Evolutionary conservation across 1,140 invertebrate species (phyloP).

Genomic region (Scaptomyza hsui): DNA sequence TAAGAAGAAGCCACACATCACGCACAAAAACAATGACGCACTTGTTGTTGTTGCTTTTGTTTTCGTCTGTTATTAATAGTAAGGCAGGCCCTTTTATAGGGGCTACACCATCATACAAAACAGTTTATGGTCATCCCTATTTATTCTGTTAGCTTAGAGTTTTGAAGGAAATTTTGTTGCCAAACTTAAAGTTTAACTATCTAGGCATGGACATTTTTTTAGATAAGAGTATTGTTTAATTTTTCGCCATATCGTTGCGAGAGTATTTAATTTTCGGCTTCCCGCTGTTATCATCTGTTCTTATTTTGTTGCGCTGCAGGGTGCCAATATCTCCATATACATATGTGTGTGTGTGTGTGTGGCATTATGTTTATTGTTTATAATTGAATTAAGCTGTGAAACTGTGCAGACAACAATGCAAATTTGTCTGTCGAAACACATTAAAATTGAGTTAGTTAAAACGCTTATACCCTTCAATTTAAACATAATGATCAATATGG

Average conservation of each 20-base stretch:
- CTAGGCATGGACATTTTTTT: too few species aligned
- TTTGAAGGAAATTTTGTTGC: constrained; percentile 59
- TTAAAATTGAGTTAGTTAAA: neutral
- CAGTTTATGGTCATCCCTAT: neutral
- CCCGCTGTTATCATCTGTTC: constrained; percentile 1
- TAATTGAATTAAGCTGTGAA: constrained; percentile 77
- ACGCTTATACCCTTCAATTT: constrained; percentile 22
- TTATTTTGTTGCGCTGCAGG: constrained; percentile 34
- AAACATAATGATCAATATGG: neutral
- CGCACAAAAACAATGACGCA: constrained; percentile 72
- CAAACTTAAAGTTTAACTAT: too few species aligned
- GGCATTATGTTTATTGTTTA: constrained; percentile 75
- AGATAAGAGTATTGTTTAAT: too few species aligned
- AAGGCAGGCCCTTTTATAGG: constrained; percentile 37
- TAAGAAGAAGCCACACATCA: constrained; percentile 55
- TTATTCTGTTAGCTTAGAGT: constrained; percentile 7
- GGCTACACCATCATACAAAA: constrained; percentile 1
- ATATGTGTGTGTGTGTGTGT: constrained; percentile 24
- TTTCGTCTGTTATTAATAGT: constrained; percentile 21
- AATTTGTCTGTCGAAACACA: constrained; percentile 19
- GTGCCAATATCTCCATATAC: constrained; percentile 60
- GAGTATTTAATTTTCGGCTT: neutral
- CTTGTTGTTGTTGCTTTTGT: constrained; percentile 49
- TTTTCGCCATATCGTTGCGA: neutral
- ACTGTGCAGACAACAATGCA: constrained; percentile 47